Conservation (phyloP, 2,797 vertebrate species). For the Fundulus diaphanus region DNA sequence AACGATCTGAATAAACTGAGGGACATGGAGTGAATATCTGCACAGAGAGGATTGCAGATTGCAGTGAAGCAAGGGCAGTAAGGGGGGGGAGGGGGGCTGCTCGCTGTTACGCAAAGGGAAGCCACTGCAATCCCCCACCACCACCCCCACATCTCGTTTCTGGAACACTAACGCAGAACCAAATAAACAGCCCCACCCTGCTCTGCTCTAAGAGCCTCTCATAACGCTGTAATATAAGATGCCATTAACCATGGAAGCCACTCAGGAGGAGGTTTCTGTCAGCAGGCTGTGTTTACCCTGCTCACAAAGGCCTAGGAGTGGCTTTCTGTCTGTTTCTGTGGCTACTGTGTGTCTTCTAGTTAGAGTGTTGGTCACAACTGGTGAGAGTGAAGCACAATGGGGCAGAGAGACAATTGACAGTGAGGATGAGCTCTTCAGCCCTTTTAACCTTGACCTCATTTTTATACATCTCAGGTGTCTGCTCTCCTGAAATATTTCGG, state of each 20-base stretch:
- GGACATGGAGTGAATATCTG: background rate
- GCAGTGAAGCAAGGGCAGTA: slow-evolving; percentile 27
- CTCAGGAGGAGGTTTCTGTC: background rate
- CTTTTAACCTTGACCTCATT: slow-evolving; percentile 29
- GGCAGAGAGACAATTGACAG: slow-evolving; percentile 6
- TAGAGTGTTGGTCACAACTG: slow-evolving; percentile 22
- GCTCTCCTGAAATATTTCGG: slow-evolving; percentile 1
- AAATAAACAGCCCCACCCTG: slow-evolving; percentile 3
- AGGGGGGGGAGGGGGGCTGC: slow-evolving; percentile 61
- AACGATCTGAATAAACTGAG: background rate
- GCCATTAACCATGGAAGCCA: background rate
- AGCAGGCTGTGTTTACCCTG: background rate
- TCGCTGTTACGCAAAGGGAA: slow-evolving; percentile 37
- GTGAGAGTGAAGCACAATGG: slow-evolving; percentile 1
- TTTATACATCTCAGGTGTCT: slow-evolving; percentile 11
- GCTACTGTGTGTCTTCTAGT: background rate
- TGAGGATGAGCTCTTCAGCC: slow-evolving; percentile 26
- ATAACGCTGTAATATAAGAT: slow-evolving; percentile 17
- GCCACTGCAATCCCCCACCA: slow-evolving; percentile 43
- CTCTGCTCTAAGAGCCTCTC: slow-evolving; percentile 12
- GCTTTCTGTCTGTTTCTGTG: background rate
- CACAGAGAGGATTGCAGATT: slow-evolving; percentile 26
- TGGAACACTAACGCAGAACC: slow-evolving; percentile 10
- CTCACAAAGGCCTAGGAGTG: slow-evolving; percentile 13
- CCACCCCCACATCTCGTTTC: slow-evolving; percentile 15